These are phyloP conservation scores for Chloebia gouldiae DNA, from an alignment of 2,113 vertebrate genomes.

Conservation along the genomic window DNA sequence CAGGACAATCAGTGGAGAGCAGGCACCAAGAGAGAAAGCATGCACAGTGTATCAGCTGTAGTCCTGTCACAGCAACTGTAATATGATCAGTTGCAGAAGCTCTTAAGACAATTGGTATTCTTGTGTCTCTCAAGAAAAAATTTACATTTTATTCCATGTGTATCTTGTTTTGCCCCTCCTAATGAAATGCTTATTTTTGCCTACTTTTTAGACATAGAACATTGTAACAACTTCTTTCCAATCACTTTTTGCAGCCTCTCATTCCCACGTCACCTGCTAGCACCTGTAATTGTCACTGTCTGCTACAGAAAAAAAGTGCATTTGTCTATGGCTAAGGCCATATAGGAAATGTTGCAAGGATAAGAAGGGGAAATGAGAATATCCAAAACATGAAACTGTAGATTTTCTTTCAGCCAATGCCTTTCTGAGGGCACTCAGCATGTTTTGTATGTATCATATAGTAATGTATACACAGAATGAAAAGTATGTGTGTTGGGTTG, in stretches of 20 bases:
- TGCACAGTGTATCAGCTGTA: background rate
- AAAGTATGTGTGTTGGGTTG: background rate
- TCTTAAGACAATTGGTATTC: background rate
- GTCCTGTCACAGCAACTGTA: background rate
- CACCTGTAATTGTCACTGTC: background rate
- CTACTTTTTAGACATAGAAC: background rate
- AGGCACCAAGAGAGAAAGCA: background rate
- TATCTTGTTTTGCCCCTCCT: background rate
- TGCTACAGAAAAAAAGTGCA: accelerated
- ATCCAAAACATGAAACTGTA: background rate
- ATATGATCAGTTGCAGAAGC: background rate
- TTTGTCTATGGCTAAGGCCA: background rate
- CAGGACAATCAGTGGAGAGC: background rate
- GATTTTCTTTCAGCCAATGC: background rate
- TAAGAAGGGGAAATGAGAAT: background rate
- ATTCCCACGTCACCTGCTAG: background rate
- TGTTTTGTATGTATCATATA: background rate
- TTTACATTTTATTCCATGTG: background rate
- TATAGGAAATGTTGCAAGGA: background rate
- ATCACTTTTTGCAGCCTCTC: background rate
- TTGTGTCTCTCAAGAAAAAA: background rate
- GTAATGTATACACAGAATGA: background rate
- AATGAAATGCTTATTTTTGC: background rate
- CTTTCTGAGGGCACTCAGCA: background rate
- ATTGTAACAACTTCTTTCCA: background rate